These are phyloP conservation scores for Hermodice carunculata DNA, from an alignment of 2,888 invertebrate genomes.

Conservation along the genomic window DNA sequence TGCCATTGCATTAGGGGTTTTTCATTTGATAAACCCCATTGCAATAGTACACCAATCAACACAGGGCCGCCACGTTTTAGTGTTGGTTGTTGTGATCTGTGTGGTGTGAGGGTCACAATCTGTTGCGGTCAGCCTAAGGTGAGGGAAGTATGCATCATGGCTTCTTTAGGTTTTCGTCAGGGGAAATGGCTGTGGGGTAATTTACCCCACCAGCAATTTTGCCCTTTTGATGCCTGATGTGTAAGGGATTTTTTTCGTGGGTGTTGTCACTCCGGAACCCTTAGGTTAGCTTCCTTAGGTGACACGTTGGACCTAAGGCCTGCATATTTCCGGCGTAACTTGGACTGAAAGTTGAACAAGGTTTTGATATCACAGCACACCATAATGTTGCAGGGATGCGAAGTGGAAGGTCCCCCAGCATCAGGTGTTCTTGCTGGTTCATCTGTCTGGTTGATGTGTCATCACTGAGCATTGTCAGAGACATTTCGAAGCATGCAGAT, in stretches of 20 bases:
- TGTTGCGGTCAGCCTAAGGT: too few relatives aligned
- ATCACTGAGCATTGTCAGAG: slow-evolving; percentile 15
- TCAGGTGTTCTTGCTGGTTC: slow-evolving; percentile 6
- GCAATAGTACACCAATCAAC: background rate
- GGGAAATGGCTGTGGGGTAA: too few relatives aligned
- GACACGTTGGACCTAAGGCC: slow-evolving; percentile 35
- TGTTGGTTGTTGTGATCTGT: too few relatives aligned
- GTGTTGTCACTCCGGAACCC: too few relatives aligned
- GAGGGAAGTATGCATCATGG: too few relatives aligned
- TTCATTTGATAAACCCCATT: slow-evolving; percentile 5
- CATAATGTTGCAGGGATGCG: background rate
- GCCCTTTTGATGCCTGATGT: too few relatives aligned
- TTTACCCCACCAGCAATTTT: too few relatives aligned
- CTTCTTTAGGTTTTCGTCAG: too few relatives aligned
- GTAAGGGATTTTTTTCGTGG: too few relatives aligned
- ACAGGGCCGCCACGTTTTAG: background rate
- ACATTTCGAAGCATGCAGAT: slow-evolving; percentile 1
- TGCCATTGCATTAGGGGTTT: slow-evolving; percentile 5
- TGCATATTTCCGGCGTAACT: slow-evolving; percentile 15
- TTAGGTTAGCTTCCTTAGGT: slow-evolving; percentile 21
- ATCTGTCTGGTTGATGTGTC: slow-evolving; percentile 8
- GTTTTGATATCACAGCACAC: background rate
- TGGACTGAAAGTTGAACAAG: slow-evolving; percentile 16
- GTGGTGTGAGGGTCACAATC: too few relatives aligned
- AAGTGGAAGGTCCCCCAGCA: background rate